Conservation (phyloP, 2,888 invertebrate genomes). For the Mythimna pallens region DNA sequence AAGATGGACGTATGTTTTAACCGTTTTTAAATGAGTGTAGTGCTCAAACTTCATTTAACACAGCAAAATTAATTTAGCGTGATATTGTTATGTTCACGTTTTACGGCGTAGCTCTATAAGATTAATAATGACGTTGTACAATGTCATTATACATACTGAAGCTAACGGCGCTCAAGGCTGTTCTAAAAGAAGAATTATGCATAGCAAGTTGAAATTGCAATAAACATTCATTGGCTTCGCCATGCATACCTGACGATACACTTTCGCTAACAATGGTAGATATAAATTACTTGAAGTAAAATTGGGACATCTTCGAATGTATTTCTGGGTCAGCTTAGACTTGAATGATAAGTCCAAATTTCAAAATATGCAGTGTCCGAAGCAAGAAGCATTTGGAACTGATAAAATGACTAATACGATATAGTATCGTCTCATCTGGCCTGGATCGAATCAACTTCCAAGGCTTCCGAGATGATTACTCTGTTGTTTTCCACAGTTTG, state of each 20-base stretch:
- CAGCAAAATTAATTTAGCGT: conserved; percentile 47
- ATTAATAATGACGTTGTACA: conserved; percentile 81
- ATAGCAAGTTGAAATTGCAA: conserved; percentile 63
- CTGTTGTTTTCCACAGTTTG: conserved; percentile 69
- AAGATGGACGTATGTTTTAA: conserved; percentile 25
- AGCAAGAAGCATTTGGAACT: background rate
- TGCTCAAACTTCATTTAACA: conserved; percentile 28
- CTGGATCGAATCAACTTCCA: conserved; percentile 56
- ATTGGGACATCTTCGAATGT: conserved; percentile 10
- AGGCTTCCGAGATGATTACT: conserved; percentile 67
- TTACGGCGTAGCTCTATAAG: conserved; percentile 59
- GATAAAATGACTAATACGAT: conserved; percentile 14
- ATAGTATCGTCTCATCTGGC: conserved; percentile 22
- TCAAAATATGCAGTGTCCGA: background rate
- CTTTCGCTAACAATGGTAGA: conserved; percentile 58
- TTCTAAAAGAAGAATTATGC: conserved; percentile 74
- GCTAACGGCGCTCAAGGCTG: conserved; percentile 80
- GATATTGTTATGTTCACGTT: conserved; percentile 39
- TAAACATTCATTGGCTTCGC: conserved; percentile 62
- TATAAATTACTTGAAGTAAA: conserved; percentile 15
- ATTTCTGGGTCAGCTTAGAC: conserved; percentile 3
- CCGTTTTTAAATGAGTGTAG: conserved; percentile 31
- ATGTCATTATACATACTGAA: conserved; percentile 78
- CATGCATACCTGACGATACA: conserved; percentile 47
- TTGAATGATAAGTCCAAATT: background rate